A percentile compares a stretch with the other conserved stretches of the same genome.
phyloP scores from a whole-genome alignment of 2,888 invertebrate species.

The Thecocarcelia acutangulata region DNA sequence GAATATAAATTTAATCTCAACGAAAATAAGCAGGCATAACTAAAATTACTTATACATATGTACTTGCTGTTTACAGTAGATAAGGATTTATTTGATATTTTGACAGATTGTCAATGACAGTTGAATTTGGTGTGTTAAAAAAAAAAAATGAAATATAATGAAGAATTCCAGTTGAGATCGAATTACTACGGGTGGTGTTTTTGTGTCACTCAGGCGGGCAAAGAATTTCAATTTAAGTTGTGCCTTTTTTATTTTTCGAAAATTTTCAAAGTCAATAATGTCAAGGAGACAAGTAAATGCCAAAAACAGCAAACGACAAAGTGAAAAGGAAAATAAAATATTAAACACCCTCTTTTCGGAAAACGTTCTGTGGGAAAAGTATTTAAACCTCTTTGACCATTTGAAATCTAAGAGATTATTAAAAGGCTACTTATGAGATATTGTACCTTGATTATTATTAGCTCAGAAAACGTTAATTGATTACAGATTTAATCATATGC shows the following conservation, averaged over 20 bases:
- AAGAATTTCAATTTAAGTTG: constrained; percentile 34
- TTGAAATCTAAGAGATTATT: too few species aligned
- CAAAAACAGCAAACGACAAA: constrained; percentile 10
- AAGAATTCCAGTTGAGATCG: constrained; percentile 28
- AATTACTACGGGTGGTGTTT: constrained; percentile 57
- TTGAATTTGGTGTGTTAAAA: constrained; percentile 22
- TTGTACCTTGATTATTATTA: too few species aligned
- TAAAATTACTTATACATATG: constrained; percentile 33
- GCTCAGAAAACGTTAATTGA: too few species aligned
- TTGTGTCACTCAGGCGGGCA: constrained; percentile 1
- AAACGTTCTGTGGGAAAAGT: too few species aligned
- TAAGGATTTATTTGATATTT: constrained; percentile 65
- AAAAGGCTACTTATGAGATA: too few species aligned
- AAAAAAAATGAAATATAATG: constrained; percentile 6
- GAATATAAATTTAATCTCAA: not conserved
- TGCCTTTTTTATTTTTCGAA: constrained; percentile 1
- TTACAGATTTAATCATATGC: too few species aligned
- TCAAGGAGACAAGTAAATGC: constrained; percentile 29
- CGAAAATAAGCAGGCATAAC: constrained; percentile 53
- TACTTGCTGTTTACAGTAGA: not conserved
- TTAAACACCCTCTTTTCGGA: too few species aligned
- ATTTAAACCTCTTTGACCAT: too few species aligned
- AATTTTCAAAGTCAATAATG: constrained; percentile 31
- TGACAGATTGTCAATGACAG: constrained; percentile 71
- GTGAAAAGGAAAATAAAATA: too few species aligned